phyloP scores from a whole-genome alignment of 2,113 vertebrate genomes.

The Brachypodius melanocephalos region DNA sequence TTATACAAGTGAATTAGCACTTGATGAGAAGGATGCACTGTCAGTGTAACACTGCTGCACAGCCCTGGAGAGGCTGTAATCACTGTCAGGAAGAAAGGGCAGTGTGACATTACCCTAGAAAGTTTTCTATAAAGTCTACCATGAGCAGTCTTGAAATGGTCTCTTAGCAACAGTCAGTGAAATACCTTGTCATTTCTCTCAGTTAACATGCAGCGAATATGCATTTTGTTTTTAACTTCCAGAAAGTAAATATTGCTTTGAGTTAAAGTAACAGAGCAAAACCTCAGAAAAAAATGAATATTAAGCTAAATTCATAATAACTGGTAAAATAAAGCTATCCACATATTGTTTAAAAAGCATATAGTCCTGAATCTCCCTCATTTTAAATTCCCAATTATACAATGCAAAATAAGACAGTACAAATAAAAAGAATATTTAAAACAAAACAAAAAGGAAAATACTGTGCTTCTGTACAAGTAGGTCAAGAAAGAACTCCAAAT shows the following conservation, averaged over 20 bases:
- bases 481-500: background rate
- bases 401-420: background rate
- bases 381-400: background rate
- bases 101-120: conserved; percentile 5
- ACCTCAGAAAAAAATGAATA: background rate
- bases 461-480: background rate
- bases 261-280: background rate
- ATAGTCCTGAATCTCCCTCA: background rate
- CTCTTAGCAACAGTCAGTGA: conserved; percentile 62
- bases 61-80: background rate
- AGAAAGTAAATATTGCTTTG: background rate
- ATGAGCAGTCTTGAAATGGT: conserved; percentile 14
- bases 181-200: conserved; percentile 2
- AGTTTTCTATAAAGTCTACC: conserved; percentile 29
- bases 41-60: background rate
- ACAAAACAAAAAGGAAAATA: background rate
- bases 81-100: background rate
- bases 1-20: background rate
- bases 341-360: background rate
- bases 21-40: background rate
- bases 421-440: background rate
- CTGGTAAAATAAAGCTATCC: background rate
- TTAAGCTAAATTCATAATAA: background rate
- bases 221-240: background rate
- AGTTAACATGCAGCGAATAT: background rate